phyloP scores from a whole-genome alignment of 2,888 invertebrate genomes.

The Lamellibrachia satsuma region DNA sequence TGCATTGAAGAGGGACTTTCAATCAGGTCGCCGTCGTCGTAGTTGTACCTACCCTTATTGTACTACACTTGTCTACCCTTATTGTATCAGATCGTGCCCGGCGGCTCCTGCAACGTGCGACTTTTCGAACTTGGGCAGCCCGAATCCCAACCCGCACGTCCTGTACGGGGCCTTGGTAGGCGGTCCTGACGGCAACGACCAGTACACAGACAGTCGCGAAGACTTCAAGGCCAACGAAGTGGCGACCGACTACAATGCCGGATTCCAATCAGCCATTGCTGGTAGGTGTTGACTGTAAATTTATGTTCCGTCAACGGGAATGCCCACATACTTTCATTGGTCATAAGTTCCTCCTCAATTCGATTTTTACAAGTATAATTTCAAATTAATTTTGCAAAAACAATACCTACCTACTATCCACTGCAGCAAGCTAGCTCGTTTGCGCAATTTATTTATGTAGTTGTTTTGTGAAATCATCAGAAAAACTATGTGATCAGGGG shows the following conservation, averaged over 20 bases:
- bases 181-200: constrained; percentile 53
- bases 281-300: constrained; percentile 42
- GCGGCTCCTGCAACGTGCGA: constrained; percentile 49
- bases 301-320: too few relatives aligned
- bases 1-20: too few relatives aligned
- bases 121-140: constrained; percentile 47
- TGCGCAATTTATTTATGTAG: too few relatives aligned
- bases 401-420: too few relatives aligned
- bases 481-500: too few relatives aligned
- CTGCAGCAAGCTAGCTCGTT: too few relatives aligned
- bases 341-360: too few relatives aligned
- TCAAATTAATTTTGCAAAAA: too few relatives aligned
- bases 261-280: constrained; percentile 58
- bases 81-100: constrained; percentile 54
- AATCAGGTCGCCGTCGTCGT: not conserved
- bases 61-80: too few relatives aligned
- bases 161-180: constrained; percentile 60
- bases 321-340: too few relatives aligned
- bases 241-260: constrained; percentile 59
- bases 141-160: constrained; percentile 52
- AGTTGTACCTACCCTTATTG: not conserved
- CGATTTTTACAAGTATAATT: too few relatives aligned
- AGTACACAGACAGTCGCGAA: constrained; percentile 50
- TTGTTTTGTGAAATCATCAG: too few relatives aligned
- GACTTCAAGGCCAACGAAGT: constrained; percentile 58